Evolutionary conservation across 2,888 invertebrate genomes (phyloP), one percentile per base, ranked within the genome.

Genomic region (Limnephilus rhombicus): DNA sequence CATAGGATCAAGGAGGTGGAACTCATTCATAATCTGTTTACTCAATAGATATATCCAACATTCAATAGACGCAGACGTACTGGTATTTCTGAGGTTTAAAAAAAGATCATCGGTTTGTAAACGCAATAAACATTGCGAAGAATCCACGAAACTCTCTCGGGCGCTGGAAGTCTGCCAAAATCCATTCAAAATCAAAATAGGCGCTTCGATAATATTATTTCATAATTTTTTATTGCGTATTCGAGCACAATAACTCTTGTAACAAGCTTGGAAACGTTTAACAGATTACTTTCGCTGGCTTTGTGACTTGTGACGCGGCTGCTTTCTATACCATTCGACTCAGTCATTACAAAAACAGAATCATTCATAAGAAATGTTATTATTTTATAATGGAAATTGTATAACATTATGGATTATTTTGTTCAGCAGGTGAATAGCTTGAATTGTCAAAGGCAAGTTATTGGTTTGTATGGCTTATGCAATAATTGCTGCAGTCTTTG

Each of bases 251-350:
- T 86, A n/a, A 29, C 37, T 86, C 45, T 45, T 49, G 49, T 45
- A 45, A 86, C 86, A n/a, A 49, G 41, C 45, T 86, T n/a, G 86
- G 86, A 86, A 86, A 24, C 49, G 29, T 86, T 86, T 85, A 45
- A 13, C 49, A 11, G 49, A 68, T n/a, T 24, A 37, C 83, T 49
- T 86, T 45, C 86, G 37, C 86, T 49, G 18, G 24, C 41, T 86
- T 45, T 86, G 45, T 45, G 45, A 45, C 68, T 68, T 68, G 68
- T 68, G 68, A 24, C 24, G 68, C 31, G 31, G 31, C 34, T 82
- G 82, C 31, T 31, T 88, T 41, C 31, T 68, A 53, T n/a, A 68
- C 2, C 9, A 68, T 68, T 68, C 68, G 53, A 68, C 24, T 68
- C 24, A 68, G 68, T 68, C 68, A 68, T 68, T 68, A 2, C 24